A percentile compares a stretch with the other conserved stretches of the same genome.
Conservation (phyloP, 2,888 invertebrate species). For the Dyspetes luteomarginatus region DNA sequence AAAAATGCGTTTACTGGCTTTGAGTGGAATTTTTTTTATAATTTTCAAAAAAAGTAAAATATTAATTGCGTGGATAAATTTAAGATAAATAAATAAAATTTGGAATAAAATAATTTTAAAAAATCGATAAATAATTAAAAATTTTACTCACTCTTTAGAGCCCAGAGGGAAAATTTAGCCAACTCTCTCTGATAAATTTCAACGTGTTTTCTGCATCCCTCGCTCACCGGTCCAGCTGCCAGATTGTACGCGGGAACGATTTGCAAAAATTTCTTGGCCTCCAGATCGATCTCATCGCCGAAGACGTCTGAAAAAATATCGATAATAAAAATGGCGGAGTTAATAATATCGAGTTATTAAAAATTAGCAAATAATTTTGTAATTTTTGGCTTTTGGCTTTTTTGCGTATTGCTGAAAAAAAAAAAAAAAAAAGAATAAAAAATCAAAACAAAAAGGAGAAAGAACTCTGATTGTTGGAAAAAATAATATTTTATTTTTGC, state of each 20-base stretch:
- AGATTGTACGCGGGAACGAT: constrained; percentile 79
- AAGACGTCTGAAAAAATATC: constrained; percentile 75
- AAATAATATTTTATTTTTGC: too few species aligned
- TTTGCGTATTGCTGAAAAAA: too few species aligned
- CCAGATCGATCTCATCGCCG: constrained; percentile 75
- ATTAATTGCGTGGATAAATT: background rate
- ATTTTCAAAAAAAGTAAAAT: too few species aligned
- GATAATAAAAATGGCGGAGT: background rate
- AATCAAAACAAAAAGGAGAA: too few species aligned
- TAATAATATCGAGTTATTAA: background rate
- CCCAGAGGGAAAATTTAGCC: constrained; percentile 80
- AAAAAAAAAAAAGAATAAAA: too few species aligned
- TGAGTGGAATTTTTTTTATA: too few species aligned
- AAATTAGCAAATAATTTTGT: background rate
- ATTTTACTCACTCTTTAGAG: constrained; percentile 79
- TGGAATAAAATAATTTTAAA: constrained; percentile 5
- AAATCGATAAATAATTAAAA: background rate
- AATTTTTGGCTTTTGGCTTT: too few species aligned
- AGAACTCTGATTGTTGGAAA: too few species aligned
- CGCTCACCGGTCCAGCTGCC: constrained; percentile 77
- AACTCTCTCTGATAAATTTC: constrained; percentile 78
- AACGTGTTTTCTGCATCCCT: constrained; percentile 77
- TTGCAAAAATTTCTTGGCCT: constrained; percentile 75
- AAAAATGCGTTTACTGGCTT: too few species aligned
- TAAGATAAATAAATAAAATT: background rate